Conservation (phyloP, 2,113 vertebrate genomes). For the Empidonax traillii region DNA sequence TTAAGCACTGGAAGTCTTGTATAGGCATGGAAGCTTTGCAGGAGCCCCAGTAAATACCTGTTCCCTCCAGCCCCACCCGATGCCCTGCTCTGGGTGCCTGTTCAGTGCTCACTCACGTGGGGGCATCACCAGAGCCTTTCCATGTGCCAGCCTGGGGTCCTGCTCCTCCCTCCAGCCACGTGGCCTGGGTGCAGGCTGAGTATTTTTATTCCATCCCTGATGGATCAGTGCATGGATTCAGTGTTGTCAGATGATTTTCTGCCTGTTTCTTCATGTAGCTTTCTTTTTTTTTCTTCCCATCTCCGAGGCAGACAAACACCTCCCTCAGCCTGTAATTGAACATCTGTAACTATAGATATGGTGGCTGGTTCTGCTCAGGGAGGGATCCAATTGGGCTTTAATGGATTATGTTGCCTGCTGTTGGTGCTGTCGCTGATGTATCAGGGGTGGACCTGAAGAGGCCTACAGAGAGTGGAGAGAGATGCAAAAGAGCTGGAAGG, state of each 20-base stretch:
- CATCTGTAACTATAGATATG: background rate
- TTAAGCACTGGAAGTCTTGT: background rate
- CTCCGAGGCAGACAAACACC: background rate
- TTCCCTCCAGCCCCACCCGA: background rate
- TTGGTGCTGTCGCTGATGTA: accelerated
- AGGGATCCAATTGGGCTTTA: background rate
- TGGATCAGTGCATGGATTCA: accelerated
- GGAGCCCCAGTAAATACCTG: background rate
- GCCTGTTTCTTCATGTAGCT: background rate
- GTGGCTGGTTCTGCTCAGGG: background rate
- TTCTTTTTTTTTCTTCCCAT: background rate
- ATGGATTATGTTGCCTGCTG: background rate
- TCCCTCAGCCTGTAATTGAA: background rate
- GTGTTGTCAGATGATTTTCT: background rate
- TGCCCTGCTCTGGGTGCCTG: background rate
- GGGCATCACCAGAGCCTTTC: background rate
- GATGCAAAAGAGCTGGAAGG: too few relatives aligned
- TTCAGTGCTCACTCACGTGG: accelerated
- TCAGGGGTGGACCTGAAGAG: too few relatives aligned
- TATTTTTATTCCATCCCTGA: background rate
- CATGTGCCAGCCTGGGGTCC: background rate
- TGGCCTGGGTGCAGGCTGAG: background rate
- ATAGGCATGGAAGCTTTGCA: background rate
- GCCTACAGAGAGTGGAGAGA: too few relatives aligned
- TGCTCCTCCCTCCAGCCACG: background rate